These are phyloP conservation scores for Myiothlypis chrysogaster DNA, from an alignment of 2,797 vertebrate species.

Conservation along the genomic window DNA sequence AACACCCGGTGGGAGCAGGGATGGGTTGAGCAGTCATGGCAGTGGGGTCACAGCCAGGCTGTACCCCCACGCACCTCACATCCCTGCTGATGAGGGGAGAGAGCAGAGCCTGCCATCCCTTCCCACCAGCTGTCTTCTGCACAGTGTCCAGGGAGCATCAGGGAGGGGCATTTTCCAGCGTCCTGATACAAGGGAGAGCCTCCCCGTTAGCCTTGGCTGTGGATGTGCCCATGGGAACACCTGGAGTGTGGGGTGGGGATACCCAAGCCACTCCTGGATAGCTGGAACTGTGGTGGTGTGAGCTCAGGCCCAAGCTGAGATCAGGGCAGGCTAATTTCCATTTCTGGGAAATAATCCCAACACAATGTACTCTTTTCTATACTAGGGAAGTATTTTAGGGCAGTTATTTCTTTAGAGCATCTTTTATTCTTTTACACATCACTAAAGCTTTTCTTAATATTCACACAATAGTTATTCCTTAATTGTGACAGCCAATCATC, in stretches of 20 bases:
- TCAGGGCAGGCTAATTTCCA: background rate
- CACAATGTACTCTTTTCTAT: background rate
- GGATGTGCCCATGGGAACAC: rapidly evolving
- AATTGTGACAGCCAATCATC: no score
- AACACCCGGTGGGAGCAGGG: background rate
- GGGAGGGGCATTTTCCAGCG: background rate
- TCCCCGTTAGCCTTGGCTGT: background rate
- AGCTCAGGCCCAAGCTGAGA: background rate
- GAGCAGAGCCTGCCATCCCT: background rate
- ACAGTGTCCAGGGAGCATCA: rapidly evolving
- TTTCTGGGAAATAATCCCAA: background rate
- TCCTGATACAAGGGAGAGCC: background rate
- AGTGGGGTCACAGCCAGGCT: background rate
- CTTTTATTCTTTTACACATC: background rate
- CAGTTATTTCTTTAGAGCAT: background rate
- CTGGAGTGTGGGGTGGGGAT: background rate
- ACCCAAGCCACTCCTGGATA: background rate
- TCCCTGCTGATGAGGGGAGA: background rate
- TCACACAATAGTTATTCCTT: no score
- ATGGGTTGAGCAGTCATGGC: background rate
- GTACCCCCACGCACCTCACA: rapidly evolving
- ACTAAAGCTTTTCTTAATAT: background rate
- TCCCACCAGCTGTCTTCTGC: background rate
- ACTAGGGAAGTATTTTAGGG: background rate
- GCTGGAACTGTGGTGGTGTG: background rate